Base-by-base conservation (phyloP, 2,888 invertebrate species). In the Neoaliturus tenellus region DNA sequence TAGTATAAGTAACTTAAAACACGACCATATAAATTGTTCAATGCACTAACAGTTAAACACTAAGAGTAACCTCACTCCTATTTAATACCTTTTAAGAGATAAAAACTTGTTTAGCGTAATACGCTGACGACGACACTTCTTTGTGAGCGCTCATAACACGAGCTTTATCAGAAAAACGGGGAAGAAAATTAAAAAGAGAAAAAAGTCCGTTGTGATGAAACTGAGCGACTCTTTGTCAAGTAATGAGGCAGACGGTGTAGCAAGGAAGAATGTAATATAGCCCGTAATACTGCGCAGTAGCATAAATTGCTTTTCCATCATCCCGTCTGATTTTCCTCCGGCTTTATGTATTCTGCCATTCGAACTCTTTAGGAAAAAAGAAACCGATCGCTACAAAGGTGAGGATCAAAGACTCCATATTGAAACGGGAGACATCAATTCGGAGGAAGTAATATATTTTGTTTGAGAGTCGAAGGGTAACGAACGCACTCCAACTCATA, bases 401-500 rank as follows among this genome's bases (percentile, higher is more conserved):
- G 35, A 10, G 44, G 55, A 55, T 55, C 55, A 20, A 55, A 62
- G 62, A 31, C 62, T 62, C 5, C 62, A 62, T 62, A 62, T 62
- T 62, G 62, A 28, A 62, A 62, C 62, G 31, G 6, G 14, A 62
- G 28, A 62, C 62, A 4, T 28, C 25, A 31, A 25, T 62, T 28
- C 28, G 62, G 3, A 71, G 41, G 20, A 39, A 20, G 20, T 67
- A 81, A 67, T 67, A 67, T 44, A 28, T 81, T 67, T 67, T 67
- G 33, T 67, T 81, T 41, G 33, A 67, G 44, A 17, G 39, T 20
- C 58, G 80, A 23, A 39, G 39, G 81, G 81, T 31, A 80, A 80
- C 80, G 58, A 80, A 58, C 80, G 28, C 41, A 67, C 41, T 67
- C 39, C 67, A 67, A 81, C 62, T 81, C 39, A 62, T 80, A 80